Conservation (phyloP, 1,140 invertebrate species). For the Nebria ingens region DNA sequence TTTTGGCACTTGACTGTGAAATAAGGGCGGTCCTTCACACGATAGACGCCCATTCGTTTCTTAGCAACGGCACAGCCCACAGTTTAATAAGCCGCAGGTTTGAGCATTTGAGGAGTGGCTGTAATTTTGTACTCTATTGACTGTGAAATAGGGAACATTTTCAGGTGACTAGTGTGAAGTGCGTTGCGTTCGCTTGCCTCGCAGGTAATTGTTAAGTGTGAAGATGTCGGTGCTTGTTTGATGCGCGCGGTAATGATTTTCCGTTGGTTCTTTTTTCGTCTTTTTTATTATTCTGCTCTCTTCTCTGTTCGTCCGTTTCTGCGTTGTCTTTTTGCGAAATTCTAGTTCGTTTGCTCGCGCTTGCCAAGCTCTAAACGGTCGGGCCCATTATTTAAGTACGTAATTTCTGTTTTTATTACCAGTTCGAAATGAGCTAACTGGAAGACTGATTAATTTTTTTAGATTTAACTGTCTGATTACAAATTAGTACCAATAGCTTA, state of each 20-base stretch:
- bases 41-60: neutral
- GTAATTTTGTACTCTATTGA: constrained; percentile 7
- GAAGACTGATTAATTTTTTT: constrained; percentile 1
- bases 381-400: neutral
- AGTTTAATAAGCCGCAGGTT: constrained; percentile 1
- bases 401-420: constrained; percentile 8
- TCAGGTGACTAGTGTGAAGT: constrained; percentile 4
- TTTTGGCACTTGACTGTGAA: neutral
- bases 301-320: neutral
- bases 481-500: too few species aligned
- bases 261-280: neutral
- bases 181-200: too few species aligned
- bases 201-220: constrained; percentile 6
- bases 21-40: neutral
- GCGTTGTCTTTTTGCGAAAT: neutral
- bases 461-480: too few species aligned
- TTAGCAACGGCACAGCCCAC: constrained; percentile 4
- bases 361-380: neutral
- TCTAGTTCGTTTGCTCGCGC: neutral
- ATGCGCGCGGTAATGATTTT: constrained; percentile 9
- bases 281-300: neutral
- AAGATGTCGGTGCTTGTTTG: constrained; percentile 5
- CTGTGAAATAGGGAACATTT: constrained; percentile 8
- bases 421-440: neutral
- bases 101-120: too few species aligned